Base-by-base conservation (phyloP, 2,888 invertebrate species). In the Eilema sororculum region DNA sequence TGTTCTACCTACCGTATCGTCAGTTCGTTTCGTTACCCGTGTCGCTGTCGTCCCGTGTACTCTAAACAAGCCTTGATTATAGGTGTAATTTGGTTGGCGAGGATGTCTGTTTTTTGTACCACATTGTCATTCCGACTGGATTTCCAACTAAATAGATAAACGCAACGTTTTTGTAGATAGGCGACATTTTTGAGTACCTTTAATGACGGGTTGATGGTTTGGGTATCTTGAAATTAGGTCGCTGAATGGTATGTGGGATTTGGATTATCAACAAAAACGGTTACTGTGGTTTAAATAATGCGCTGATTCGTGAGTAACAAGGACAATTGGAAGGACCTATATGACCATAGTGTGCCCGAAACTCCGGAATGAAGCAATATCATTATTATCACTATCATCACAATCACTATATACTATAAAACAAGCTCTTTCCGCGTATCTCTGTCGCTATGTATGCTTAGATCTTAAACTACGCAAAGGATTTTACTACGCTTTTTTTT, bases 81-180 rank as follows among this genome's bases (percentile, higher is more conserved):
- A 82, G 57, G 86, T 88, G 89, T 89, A 92, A 92, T 92, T 92
- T 91, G 79, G 87, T 81, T 81, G 81, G 80, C 78, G 75, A 75
- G 76, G 80, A 78, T 78, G 71, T 62, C 22, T 37, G 75, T 80
- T 91, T 91, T 91, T 91, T 89, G 82, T 84, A 67, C 25, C 20
- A 81, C 82, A 84, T 88, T 86, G 85, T 86, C 88, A 88, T 87
- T 86, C 87, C 86, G 72, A 66, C 79, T 77, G 80, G 83, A 84
- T 84, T 89, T 90, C 89, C 86, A 84, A 78, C 83, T 86, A 89
- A 90, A 91, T 90, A 89, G 89, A 84, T 84, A 85, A 87, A 79
- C 65, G 86, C 75, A 77, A 68, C 71, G 76, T 89, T 91, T 90
- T 90, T 89, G 81, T 88, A 80, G 75, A 84, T 91, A 91, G 89